A percentile compares a stretch with the other conserved stretches of the same genome.
Evolutionary conservation across 2,113 vertebrate species (phyloP).

Genomic region (Beaufortia kweichowensis): DNA sequence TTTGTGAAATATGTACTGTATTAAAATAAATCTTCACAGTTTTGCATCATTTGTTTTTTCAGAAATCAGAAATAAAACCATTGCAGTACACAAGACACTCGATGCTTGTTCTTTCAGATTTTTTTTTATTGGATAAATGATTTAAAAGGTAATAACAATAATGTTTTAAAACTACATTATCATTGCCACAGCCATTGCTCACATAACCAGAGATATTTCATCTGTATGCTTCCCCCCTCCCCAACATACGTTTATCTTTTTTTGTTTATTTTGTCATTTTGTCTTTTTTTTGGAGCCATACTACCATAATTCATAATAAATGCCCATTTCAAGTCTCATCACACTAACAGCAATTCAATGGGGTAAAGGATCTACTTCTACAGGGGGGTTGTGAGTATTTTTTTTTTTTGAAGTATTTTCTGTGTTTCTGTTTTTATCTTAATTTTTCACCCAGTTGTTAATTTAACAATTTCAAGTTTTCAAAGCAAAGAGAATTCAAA

Average conservation of each 20-base stretch:
- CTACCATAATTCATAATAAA: conserved; percentile 84
- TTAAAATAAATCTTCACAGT: conserved; percentile 47
- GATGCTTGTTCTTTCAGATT: conserved; percentile 63
- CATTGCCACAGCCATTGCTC: conserved; percentile 94
- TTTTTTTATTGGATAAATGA: conserved; percentile 99
- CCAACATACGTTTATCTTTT: conserved; percentile 61
- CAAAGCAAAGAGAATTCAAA: conserved; percentile 67
- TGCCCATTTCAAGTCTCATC: conserved; percentile 85
- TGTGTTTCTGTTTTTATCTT: conserved; percentile 66
- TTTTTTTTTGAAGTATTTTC: conserved; percentile 16
- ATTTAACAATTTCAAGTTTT: conserved; percentile 80
- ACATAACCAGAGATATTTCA: conserved; percentile 92
- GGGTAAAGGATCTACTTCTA: conserved; percentile 89
- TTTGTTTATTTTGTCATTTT: conserved; percentile 60
- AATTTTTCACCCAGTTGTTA: conserved; percentile 64
- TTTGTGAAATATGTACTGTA: conserved; percentile 60
- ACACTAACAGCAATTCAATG: conserved; percentile 95
- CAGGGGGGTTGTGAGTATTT: conserved; percentile 67
- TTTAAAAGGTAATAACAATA: conserved; percentile 99
- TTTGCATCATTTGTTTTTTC: neutral
- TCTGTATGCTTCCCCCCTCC: conserved; percentile 67
- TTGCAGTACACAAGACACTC: conserved; percentile 50
- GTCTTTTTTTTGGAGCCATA: conserved; percentile 78
- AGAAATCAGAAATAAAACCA: conserved; percentile 31
- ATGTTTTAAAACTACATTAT: conserved; percentile 99